Conservation (phyloP, 2,797 vertebrate genomes). For the Enteromius treurensis region DNA sequence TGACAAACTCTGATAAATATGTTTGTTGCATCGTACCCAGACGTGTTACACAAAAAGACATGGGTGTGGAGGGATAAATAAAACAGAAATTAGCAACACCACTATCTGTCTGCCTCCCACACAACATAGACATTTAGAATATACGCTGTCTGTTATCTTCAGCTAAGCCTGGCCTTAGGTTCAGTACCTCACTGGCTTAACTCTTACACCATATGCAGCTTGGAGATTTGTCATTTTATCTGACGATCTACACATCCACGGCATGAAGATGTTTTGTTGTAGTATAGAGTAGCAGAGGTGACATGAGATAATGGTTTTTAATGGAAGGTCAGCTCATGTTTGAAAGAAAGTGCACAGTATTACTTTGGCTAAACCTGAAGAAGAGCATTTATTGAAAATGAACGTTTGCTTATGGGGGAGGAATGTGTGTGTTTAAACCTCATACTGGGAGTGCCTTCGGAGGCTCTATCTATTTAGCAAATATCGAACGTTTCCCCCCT, state of each 20-base stretch:
- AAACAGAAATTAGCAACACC: conserved; percentile 12
- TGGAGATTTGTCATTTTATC: conserved; percentile 38
- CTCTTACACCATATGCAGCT: conserved; percentile 44
- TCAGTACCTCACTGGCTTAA: conserved; percentile 43
- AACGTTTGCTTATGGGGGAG: conserved; percentile 26
- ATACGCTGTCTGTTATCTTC: conserved; percentile 49
- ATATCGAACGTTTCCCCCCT: conserved; percentile 59
- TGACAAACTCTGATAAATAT: conserved; percentile 54
- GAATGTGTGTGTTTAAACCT: conserved; percentile 53
- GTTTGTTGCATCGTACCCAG: conserved; percentile 51
- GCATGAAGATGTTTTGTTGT: background rate
- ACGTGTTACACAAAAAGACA: conserved; percentile 11
- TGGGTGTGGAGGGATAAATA: conserved; percentile 11
- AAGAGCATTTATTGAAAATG: conserved; percentile 38
- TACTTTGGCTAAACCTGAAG: conserved; percentile 4
- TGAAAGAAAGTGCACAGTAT: conserved; percentile 44
- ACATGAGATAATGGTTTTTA: conserved; percentile 45
- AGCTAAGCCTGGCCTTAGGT: conserved; percentile 58
- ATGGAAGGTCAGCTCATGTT: conserved; percentile 62
- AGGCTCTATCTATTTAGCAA: conserved; percentile 56
- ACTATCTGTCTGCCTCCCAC: conserved; percentile 33
- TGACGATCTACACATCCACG: conserved; percentile 38
- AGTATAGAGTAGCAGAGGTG: background rate
- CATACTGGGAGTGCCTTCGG: conserved; percentile 55
- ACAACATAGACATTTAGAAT: conserved; percentile 46